Evolutionary conservation across 2,888 invertebrate species (phyloP), one percentile per base, ranked within the genome.

Genomic region (Lasioglossum villosulum): DNA sequence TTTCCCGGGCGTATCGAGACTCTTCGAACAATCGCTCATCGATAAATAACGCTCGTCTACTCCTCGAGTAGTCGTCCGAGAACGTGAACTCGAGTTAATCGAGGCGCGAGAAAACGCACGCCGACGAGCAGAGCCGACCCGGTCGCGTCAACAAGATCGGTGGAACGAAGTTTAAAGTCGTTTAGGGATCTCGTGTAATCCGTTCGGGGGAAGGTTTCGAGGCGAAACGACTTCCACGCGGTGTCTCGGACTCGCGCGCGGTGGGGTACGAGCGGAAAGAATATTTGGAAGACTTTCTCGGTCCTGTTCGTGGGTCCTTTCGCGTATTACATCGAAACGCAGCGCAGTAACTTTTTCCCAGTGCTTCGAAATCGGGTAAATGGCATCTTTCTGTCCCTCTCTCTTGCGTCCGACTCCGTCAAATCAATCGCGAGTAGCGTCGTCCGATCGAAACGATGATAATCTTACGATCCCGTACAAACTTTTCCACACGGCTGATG

Each of bases 381-480:
- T 42, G 30, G 4, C 12, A 42, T 42, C 10, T 10, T 3, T n/a
- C 52, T 52, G 8, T 19, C 37, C 23, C 39, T 4, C 8, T 23
- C 23, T 23, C 3, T 14, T 23, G 27, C 48, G 39, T 56, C 72
- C 19, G 16, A 39, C 39, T n/a, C 37, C n/a, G 74, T 34, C 27
- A 63, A 80, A 78, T 77, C 78, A 74, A 80, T 86, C 81, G 52
- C 75, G 66, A 84, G 72, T 27, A 37, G 66, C 27, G 59, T 75
- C 78, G 71, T 45, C 82, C 82, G 82, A 83, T 83, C 74, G 86
- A 71, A 68, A 72, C 63, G 87, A 86, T 90, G 87, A 91, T 92
- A 87, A 66, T 66, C 89, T 90, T 84, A 90, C 84, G 87, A 91
- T 88, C 90, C 84, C 83, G 78, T 75, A 86, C 80, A 84, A 91